A percentile compares a stretch with the other conserved stretches of the same genome.
Conservation (phyloP, 1,140 invertebrate species). For the Zaprionus davidi region DNA sequence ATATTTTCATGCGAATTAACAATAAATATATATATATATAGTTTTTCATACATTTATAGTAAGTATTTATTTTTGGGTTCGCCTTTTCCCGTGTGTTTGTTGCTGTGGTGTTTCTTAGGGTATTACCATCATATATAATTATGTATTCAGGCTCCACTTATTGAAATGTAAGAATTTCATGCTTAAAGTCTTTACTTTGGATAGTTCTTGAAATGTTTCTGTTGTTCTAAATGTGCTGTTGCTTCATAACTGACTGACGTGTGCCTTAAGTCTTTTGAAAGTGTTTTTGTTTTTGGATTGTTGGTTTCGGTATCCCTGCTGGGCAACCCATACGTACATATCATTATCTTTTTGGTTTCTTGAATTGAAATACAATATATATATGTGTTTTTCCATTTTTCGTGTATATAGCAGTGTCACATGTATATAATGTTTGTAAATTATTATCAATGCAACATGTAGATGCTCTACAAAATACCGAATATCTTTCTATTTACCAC, state of each 20-base stretch:
- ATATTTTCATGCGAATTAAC: slow-evolving; percentile 73
- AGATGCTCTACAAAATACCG: slow-evolving; percentile 81
- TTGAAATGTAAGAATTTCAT: slow-evolving; percentile 58
- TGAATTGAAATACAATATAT: slow-evolving; percentile 45
- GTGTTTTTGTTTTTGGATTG: slow-evolving; percentile 18
- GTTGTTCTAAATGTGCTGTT: slow-evolving; percentile 31
- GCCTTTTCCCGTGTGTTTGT: slow-evolving; percentile 40
- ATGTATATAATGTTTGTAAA: slow-evolving; percentile 75
- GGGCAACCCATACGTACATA: slow-evolving; percentile 9
- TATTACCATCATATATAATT: slow-evolving; percentile 18
- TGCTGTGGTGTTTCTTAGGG: slow-evolving; percentile 50
- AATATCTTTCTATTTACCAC: slow-evolving; percentile 59
- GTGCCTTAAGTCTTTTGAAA: slow-evolving; percentile 64
- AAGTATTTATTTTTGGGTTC: slow-evolving; percentile 42
- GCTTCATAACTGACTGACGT: slow-evolving; percentile 22
- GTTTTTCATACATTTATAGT: slow-evolving; percentile 46
- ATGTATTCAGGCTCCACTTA: slow-evolving; percentile 17
- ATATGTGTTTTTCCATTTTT: slow-evolving; percentile 15
- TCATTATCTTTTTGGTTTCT: slow-evolving; percentile 12
- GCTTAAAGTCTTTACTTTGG: slow-evolving; percentile 58
- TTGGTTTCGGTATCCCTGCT: slow-evolving; percentile 1
- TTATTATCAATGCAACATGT: slow-evolving; percentile 82
- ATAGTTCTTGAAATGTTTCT: slow-evolving; percentile 65
- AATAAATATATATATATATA: slow-evolving; percentile 70
- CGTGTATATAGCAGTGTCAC: slow-evolving; percentile 61